Evolutionary conservation across 2,888 invertebrate genomes (phyloP), one percentile per base, ranked within the genome.

Genomic region (Macaria notata): DNA sequence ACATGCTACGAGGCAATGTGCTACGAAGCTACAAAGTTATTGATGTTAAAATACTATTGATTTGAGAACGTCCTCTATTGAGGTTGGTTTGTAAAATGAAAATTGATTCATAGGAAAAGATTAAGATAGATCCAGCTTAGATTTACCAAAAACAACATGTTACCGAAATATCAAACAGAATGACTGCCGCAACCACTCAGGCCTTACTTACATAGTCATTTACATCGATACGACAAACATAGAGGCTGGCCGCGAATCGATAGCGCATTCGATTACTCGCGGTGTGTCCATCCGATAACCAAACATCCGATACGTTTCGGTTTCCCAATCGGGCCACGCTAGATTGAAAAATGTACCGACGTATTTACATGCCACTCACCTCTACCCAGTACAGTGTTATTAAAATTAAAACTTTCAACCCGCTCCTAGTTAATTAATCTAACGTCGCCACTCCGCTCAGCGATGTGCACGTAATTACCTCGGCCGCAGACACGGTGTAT

Each of bases 191-290:
- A 36, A 36, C 33, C 33, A 36, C 7, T 2, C 33, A 7, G 5
- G 33, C 33, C 7, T 41, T 0, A 41, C 8, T n/a, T 41, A 41
- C 5, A 41, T 41, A 41, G 8, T 41, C 4, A 41, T n/a, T 5
- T 8, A 41, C n/a, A 38, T 77, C 64, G 64, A 63, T 69, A 65
- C 64, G 59, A 64, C 70, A 71, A 64, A 71, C 70, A 72, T 70
- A 75, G 70, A 70, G 68, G 69, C 65, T 67, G 68, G 75, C 72
- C 74, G 72, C 76, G 73, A 65, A 72, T 68, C 78, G 73, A 81
- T 80, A 76, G 66, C 68, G 71, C 70, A 79, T 83, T 84, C 81
- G 78, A 84, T 86, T 82, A 79, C 81, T 79, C 75, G 82, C 73
- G 79, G 79, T 78, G 75, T 72, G 72, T 75, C 72, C 71, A 72